These are phyloP conservation scores for Tethea ocularis DNA, from an alignment of 2,888 invertebrate genomes.

Conservation along the genomic window DNA sequence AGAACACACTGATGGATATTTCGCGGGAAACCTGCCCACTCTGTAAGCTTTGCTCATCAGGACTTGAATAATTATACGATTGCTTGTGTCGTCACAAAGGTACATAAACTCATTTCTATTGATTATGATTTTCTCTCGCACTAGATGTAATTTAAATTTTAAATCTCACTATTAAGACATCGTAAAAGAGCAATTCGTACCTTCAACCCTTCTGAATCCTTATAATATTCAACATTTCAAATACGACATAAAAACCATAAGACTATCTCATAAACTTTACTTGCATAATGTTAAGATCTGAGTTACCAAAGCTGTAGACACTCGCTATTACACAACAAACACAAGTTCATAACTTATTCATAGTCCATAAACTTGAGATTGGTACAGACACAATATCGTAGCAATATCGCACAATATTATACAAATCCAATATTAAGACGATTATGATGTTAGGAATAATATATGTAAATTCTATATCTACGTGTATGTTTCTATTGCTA, in stretches of 20 bases:
- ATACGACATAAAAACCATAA: not conserved
- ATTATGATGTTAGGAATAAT: too few relatives aligned
- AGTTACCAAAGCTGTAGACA: not conserved
- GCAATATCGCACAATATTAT: not conserved
- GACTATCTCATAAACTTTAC: not conserved
- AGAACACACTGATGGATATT: too few relatives aligned
- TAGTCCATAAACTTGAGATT: not conserved
- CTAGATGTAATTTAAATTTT: constrained; percentile 35
- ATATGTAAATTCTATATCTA: too few relatives aligned
- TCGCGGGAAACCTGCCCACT: too few relatives aligned
- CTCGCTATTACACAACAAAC: not conserved
- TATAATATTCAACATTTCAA: not conserved
- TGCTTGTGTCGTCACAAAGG: too few relatives aligned
- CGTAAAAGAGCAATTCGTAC: constrained; percentile 14
- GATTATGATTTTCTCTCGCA: constrained; percentile 20
- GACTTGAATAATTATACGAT: too few relatives aligned
- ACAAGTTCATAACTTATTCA: not conserved
- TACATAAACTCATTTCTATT: too few relatives aligned
- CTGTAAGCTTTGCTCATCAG: too few relatives aligned
- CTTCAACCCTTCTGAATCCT: constrained; percentile 19
- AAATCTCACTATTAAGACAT: constrained; percentile 26
- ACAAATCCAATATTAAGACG: not conserved
- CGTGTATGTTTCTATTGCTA: too few relatives aligned
- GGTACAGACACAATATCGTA: not conserved
- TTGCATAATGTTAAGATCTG: constrained; percentile 6